Percentiles rank a stretch among this genome's conserved stretches.
These are phyloP conservation scores for Coranthus polyacanthus DNA, from an alignment of 2,797 vertebrate species.

Conservation along the genomic window DNA sequence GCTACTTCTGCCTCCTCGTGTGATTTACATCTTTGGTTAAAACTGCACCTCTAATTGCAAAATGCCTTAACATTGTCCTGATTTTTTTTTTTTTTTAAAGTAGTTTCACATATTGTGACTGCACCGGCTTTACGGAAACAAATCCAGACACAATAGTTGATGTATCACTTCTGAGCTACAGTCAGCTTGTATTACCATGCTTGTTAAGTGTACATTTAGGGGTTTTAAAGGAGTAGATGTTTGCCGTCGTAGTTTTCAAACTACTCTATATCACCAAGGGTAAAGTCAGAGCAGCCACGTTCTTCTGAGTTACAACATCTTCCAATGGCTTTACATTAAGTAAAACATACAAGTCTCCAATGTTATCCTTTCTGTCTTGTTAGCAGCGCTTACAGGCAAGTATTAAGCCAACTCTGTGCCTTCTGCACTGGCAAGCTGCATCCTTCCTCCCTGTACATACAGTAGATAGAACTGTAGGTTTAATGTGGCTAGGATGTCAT, in stretches of 20 bases:
- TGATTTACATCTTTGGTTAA: constrained; percentile 5
- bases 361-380: constrained; percentile 39
- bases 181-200: neutral
- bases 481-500: constrained; percentile 62
- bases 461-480: constrained; percentile 73
- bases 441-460: constrained; percentile 73
- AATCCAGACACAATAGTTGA: constrained; percentile 9
- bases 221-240: constrained; percentile 37
- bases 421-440: constrained; percentile 81
- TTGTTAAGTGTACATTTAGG: constrained; percentile 38
- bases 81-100: constrained; percentile 21
- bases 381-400: constrained; percentile 70
- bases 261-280: constrained; percentile 40
- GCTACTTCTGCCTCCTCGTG: constrained; percentile 18
- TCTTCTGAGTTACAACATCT: constrained; percentile 30
- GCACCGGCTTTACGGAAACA: constrained; percentile 21
- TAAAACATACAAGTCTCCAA: constrained; percentile 3
- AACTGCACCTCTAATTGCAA: constrained; percentile 53
- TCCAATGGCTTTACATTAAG: neutral
- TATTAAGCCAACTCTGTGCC: constrained; percentile 82
- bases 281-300: constrained; percentile 19
- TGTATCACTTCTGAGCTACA: neutral
- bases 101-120: constrained; percentile 37
- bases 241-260: constrained; percentile 36
- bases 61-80: constrained; percentile 72